These are phyloP conservation scores for Girardia tigrina DNA, from an alignment of 2,888 invertebrate species.

Conservation along the genomic window DNA sequence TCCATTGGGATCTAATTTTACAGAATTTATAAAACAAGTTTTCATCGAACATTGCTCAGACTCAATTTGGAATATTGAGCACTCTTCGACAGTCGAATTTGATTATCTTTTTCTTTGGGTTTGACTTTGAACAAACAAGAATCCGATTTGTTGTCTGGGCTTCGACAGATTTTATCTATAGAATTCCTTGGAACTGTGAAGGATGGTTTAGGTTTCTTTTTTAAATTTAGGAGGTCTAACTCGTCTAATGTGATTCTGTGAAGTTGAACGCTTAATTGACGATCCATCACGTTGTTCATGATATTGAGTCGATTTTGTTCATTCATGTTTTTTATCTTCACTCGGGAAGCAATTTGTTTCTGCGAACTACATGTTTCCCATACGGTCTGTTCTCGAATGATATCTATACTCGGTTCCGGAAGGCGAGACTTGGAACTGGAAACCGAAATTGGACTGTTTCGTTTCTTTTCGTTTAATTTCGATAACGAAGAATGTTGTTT, in stretches of 20 bases:
- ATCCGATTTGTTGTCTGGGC: conserved; percentile 1
- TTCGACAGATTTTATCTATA: background rate
- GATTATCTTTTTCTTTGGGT: background rate
- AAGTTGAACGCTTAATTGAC: conserved; percentile 17
- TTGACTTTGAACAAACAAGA: background rate
- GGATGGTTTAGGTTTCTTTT: background rate
- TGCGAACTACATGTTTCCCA: conserved; percentile 18
- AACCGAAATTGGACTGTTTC: background rate
- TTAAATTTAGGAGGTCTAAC: background rate
- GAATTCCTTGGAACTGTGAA: background rate
- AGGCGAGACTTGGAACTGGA: background rate
- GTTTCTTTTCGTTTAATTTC: background rate
- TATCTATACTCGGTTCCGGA: background rate
- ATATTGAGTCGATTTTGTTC: background rate
- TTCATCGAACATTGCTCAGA: background rate
- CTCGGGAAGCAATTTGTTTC: background rate
- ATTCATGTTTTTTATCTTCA: conserved; percentile 1
- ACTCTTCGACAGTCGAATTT: background rate
- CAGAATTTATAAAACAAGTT: background rate
- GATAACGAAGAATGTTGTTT: background rate
- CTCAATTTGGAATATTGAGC: background rate
- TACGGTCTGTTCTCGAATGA: conserved; percentile 4
- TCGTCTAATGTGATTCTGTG: background rate
- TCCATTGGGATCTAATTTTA: no score
- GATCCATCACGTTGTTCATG: conserved; percentile 8